Conservation (phyloP, 2,797 vertebrate genomes). For the Phoxinus dragarum region DNA sequence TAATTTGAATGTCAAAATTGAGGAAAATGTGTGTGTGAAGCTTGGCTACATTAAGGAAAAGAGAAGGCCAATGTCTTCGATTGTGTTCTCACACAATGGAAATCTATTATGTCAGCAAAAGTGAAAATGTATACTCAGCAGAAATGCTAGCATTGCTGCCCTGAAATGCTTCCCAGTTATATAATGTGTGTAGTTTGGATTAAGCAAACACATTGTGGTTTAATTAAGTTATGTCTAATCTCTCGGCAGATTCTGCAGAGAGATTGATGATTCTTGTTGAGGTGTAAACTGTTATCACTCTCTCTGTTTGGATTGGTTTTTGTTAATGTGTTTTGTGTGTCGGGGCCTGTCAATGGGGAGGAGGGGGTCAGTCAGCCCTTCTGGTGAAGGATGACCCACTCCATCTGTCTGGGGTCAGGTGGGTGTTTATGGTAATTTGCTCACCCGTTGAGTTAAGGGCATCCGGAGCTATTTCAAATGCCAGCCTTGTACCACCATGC, state of each 20-base stretch:
- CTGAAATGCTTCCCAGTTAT: slow-evolving; percentile 31
- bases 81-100: slow-evolving; percentile 28
- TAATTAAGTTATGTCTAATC: slow-evolving; percentile 17
- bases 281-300: slow-evolving; percentile 16
- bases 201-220: slow-evolving; percentile 25
- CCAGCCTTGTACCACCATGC: not conserved
- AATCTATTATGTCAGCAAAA: slow-evolving; percentile 26
- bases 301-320: slow-evolving; percentile 15
- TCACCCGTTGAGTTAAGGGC: not conserved
- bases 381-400: slow-evolving; percentile 21
- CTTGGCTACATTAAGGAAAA: not conserved
- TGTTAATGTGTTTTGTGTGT: slow-evolving; percentile 22
- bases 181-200: slow-evolving; percentile 23
- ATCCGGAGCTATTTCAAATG: not conserved
- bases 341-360: not conserved
- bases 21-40: not conserved
- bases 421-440: slow-evolving; percentile 28
- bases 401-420: slow-evolving; percentile 42
- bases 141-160: slow-evolving; percentile 1
- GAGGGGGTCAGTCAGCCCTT: not conserved
- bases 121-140: slow-evolving; percentile 30
- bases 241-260: not conserved
- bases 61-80: not conserved
- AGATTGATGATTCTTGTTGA: slow-evolving; percentile 24
- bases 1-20: not conserved